Base-by-base conservation (phyloP, 2,797 vertebrate species). In the Crax fasciolata region DNA sequence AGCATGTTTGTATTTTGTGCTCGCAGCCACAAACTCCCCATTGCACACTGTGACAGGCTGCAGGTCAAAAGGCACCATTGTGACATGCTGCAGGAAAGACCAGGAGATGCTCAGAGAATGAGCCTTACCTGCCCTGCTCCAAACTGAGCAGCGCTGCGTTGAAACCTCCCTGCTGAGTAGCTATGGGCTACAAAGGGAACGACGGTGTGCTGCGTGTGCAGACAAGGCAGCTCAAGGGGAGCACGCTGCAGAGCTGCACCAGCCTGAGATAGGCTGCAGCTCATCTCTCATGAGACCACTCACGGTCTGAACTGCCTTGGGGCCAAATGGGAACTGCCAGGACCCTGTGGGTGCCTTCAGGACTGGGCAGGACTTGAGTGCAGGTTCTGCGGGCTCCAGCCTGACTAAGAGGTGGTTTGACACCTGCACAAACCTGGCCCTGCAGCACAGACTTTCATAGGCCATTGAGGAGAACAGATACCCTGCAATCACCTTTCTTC, bases 151-250 rank as follows among this genome's bases (percentile, higher is more conserved):
- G 63, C 58, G 38, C 14, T 17, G 30, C 61, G 35, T 23, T 25
- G 49, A 28, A 57, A 18, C 18, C 18, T 65, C 44, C 38, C 32
- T 32, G 44, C 3, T 28, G 52, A 66, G 71, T 46, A 70, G 3
- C 49, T 17, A 16, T 13, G 28, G 71, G 32, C 67, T 71, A 5
- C 23, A 24, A 32, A 70, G 17, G 66, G 41, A 38, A n/a, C 19
- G 0, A 1, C 27, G 19, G 27, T 6, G 30, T 19, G 39, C 5
- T 30, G 23, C 5, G 61, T 1, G 1, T 35, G 57, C 48, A 55
- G 55, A 25, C 20, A 3, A 51, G 21, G 84, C 4, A 61, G 43
- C 63, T 87, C 49, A 5, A 30, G 14, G 1, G 4, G 13, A 84
- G 48, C 2, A 3, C 27, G 28, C 39, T 52, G 51, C 86, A 83